Evolutionary conservation across 2,888 invertebrate genomes (phyloP), one percentile per base, ranked within the genome.

Genomic region (Empis stercorea): DNA sequence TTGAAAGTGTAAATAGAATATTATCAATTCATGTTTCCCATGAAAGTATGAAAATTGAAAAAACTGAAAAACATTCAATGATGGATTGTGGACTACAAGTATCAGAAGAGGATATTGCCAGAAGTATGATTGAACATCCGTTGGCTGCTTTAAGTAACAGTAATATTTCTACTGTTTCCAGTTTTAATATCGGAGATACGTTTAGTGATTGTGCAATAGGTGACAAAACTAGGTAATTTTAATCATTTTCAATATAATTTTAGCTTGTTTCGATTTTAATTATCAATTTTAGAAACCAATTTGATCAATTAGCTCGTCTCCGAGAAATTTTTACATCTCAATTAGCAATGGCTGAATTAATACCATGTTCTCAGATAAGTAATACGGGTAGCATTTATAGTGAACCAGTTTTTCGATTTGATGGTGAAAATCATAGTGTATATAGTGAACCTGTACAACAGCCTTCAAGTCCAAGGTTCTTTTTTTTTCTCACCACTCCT

Each of bases 81-180:
- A 84, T 85, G 66, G 92, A 87, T 65, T 82, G 79, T 50, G 91
- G 89, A 57, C 73, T 91, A 46, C 92, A 92, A 73, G 89, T 89
- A 45, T 92, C 89, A 7, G 92, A 93, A 71, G 92, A 92, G 70
- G 92, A 93, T 62, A 92, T 93, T 51, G 87, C 87, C 5, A 75
- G 82, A 46, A 87, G 88, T 59, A 88, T 89, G 86, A 80, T 84
- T 52, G 87, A 86, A 61, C 92, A 93, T 73, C 92, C 92, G 1
- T 71, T 93, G 43, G 76, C 91, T 55, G 86, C 91, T 57, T 75
- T 93, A 39, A 92, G 92, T 61, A 87, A 91, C 70, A 91, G 92
- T 72, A 91, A 91, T 68, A 73, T 93, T 54, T 91, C 91, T 9
- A 84, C 88, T 15, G 87, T 91, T 10, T 91, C 92, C 30, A 91